Base-by-base conservation (phyloP, 2,797 vertebrate genomes). In the Takifugu ocellatus region DNA sequence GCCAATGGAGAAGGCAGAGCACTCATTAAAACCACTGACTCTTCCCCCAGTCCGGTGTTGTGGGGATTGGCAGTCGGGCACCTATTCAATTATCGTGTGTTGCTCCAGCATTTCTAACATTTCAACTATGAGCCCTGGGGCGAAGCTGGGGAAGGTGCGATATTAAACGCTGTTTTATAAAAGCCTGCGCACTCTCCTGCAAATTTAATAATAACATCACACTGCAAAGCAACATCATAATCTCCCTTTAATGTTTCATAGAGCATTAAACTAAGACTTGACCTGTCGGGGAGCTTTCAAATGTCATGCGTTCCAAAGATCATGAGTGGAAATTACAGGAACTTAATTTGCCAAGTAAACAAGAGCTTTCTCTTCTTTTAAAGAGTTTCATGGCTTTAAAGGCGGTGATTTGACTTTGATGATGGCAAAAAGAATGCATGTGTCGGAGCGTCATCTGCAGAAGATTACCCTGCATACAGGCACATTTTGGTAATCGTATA, bases 41-140 rank as follows among this genome's bases (percentile, higher is more conserved):
- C 58, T 43, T 21, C 45, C 1, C 12, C 21, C 4, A 67, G 75
- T 85, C 70, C 85, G 61, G 52, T 81, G 81, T 75, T 82, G 69
- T 72, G 85, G 83, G 87, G 80, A 89, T 85, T 84, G 87, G 77
- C 85, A 85, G 83, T 83, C 86, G 85, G 84, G 89, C 90, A 88
- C 77, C 87, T 85, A 89, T 90, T 89, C 87, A 88, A 91, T 89
- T 72, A 88, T 85, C 82, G 71, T 72, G 68, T 72, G 78, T 82
- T 84, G 76, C 89, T 86, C 72, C 66, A 81, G 63, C 71, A 76
- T 83, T 85, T 84, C 81, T 74, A 82, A 79, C 77, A 83, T 87
- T 89, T 87, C 70, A 78, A 86, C 85, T 84, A 84, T 77, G 81
- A 86, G 59, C 80, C 86, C 82, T 2, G 47, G 82, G 78, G 88